A percentile compares a stretch with the other conserved stretches of the same genome.
Conservation (phyloP, 2,113 vertebrate species). For the Damaliscus lunatus region DNA sequence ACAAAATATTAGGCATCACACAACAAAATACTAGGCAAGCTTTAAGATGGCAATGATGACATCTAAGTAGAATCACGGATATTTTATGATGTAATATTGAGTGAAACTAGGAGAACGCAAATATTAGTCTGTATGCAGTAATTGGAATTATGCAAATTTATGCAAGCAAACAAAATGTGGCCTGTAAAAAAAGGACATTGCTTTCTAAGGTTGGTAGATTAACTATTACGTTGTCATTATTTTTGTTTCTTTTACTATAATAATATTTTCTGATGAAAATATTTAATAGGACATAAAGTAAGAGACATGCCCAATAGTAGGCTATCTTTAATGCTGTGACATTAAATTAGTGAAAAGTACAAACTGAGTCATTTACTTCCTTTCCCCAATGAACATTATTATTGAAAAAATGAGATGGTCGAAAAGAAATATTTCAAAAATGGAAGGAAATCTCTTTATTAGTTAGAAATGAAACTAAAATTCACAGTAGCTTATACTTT, state of each 20-base stretch:
- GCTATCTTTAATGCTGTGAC: not conserved
- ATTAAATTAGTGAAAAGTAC: not conserved
- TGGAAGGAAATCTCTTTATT: not conserved
- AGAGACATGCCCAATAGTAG: not conserved
- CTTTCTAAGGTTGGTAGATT: not conserved
- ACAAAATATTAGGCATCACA: not conserved
- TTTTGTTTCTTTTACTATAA: not conserved
- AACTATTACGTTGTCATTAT: not conserved
- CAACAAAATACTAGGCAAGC: not conserved
- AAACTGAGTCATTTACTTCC: not conserved
- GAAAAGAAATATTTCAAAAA: not conserved
- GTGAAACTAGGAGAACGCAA: not conserved
- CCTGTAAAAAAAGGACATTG: not conserved
- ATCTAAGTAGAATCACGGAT: not conserved
- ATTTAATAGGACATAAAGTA: not conserved
- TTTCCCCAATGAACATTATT: not conserved
- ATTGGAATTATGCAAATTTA: not conserved
- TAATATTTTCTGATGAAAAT: not conserved
- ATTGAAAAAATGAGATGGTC: not conserved
- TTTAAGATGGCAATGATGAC: not conserved
- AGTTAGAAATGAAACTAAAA: slow-evolving; percentile 19
- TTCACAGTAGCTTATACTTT: not conserved
- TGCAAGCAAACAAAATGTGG: not conserved
- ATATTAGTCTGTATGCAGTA: not conserved
- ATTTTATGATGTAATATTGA: not conserved